Percentiles rank a stretch among this genome's conserved stretches.
Conservation (phyloP, 2,888 invertebrate species). For the Heliconius erato region DNA sequence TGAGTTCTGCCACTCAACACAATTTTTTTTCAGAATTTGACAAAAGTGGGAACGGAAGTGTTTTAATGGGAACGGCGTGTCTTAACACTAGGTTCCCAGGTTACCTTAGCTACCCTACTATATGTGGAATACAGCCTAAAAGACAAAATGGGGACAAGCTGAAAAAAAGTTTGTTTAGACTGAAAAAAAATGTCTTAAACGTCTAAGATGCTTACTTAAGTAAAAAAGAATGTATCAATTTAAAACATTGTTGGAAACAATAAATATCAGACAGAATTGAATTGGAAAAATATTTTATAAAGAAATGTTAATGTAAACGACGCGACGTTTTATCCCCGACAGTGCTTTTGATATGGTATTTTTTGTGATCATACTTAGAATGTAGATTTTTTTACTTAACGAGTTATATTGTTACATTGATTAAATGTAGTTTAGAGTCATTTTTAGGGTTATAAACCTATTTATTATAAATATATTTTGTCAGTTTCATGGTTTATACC, state of each 20-base stretch:
- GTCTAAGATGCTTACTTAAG: not conserved
- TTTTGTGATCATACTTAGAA: not conserved
- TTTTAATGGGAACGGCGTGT: too few species aligned
- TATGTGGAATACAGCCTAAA: too few species aligned
- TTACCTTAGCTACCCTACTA: too few species aligned
- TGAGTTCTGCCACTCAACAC: too few species aligned
- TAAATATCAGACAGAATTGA: not conserved
- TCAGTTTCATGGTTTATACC: not conserved
- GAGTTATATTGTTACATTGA: not conserved
- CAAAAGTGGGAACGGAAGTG: too few species aligned
- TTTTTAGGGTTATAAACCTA: too few species aligned
- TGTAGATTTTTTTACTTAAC: not conserved
- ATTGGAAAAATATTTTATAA: not conserved
- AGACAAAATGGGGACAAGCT: too few species aligned
- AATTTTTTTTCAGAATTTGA: too few species aligned
- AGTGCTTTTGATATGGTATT: constrained; percentile 1
- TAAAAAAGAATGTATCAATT: not conserved
- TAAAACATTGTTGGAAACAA: constrained; percentile 10
- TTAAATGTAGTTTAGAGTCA: too few species aligned
- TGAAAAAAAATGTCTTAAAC: not conserved
- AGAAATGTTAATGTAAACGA: constrained; percentile 6
- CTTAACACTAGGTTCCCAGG: too few species aligned
- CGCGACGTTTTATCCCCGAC: constrained; percentile 4
- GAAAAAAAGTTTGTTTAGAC: not conserved
- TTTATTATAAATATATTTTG: not conserved